Base-by-base conservation (phyloP, 1,140 invertebrate species). In the Dendrolimus punctatus region DNA sequence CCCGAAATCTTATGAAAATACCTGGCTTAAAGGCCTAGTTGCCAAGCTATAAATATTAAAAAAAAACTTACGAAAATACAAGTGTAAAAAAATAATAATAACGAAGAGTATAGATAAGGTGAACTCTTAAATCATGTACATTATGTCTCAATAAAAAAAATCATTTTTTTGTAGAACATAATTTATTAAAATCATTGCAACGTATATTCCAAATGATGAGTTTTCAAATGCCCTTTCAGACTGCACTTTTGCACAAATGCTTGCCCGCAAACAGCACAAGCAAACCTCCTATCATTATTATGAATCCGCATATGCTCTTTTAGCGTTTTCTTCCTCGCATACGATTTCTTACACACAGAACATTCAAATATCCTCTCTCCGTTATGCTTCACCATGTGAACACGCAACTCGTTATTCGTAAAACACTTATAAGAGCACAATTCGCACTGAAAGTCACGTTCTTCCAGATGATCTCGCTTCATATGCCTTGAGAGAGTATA, bases 341-440 rank as follows among this genome's bases (percentile, higher is more conserved):
- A 92, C 3, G 88, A 76, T 53, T 91, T 89, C 39, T 88, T 85
- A 66, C 91, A 93, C 4, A 90, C 83, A 4, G 80, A 68, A 63
- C 90, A 91, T 36, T 88, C 80, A 52, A 87, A 90, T 6, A 89
- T 84, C 39, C 72, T 80, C 47, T 91, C 91, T 0, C 91, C 91
- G 3, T 90, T 91, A 55, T 93, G 91, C n/a, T 90, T 91, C 7
- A 92, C 78, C 87, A 95, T 93, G 73, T 91, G 89, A 0, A 87
- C 80, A 9, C 79, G 77, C 23, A 90, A 61, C 38, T 81, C 81
- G 36, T 77, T 75, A 10, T 74, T 85, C 0, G 83, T 80, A 52
- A 79, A 87, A 57, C 85, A 87, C 48, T 72, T 80, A 45, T 74
- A 71, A 0, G 68, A 55, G 58, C 85, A 87, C n/a, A 71, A 46